Conservation (phyloP, 1,140 invertebrate genomes). For the Cherax quadricarinatus region DNA sequence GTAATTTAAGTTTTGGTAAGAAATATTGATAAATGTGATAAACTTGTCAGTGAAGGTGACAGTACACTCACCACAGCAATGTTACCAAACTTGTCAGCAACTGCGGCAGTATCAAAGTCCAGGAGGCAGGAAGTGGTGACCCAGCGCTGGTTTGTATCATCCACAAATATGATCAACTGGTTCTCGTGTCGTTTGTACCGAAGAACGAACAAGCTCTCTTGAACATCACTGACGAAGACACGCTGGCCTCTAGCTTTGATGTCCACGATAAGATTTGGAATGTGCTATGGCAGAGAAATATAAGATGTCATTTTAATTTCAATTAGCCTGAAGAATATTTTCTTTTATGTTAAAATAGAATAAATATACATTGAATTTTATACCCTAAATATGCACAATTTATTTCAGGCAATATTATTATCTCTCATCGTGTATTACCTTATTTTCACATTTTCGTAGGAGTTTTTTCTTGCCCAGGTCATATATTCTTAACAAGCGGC, state of each 20-base stretch:
- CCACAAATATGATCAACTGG: conserved; percentile 97
- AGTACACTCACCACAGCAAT: conserved; percentile 87
- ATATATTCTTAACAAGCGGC: conserved; percentile 93
- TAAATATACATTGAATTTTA: too few relatives aligned
- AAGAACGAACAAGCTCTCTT: conserved; percentile 98
- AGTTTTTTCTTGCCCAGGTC: conserved; percentile 98
- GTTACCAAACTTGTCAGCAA: conserved; percentile 99
- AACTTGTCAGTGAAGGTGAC: not conserved
- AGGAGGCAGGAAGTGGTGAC: conserved; percentile 82
- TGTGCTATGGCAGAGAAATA: conserved; percentile 82
- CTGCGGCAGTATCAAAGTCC: conserved; percentile 97
- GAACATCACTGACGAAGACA: conserved; percentile 96
- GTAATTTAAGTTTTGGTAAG: too few relatives aligned
- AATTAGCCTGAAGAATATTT: too few relatives aligned
- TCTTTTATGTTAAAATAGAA: too few relatives aligned
- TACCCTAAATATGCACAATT: too few relatives aligned
- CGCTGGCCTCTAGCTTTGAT: conserved; percentile 96
- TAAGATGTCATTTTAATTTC: too few relatives aligned
- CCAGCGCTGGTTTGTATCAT: conserved; percentile 66
- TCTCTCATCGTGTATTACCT: conserved; percentile 79
- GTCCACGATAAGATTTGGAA: conserved; percentile 95
- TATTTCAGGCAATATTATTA: not conserved
- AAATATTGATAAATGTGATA: too few relatives aligned
- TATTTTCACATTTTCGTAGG: conserved; percentile 98
- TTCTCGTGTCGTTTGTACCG: conserved; percentile 97